A percentile compares a stretch with the other conserved stretches of the same genome.
These are phyloP conservation scores for Epizoanthus fatuus DNA, from an alignment of 92 coral and sea anemone genomes.

Conservation along the genomic window DNA sequence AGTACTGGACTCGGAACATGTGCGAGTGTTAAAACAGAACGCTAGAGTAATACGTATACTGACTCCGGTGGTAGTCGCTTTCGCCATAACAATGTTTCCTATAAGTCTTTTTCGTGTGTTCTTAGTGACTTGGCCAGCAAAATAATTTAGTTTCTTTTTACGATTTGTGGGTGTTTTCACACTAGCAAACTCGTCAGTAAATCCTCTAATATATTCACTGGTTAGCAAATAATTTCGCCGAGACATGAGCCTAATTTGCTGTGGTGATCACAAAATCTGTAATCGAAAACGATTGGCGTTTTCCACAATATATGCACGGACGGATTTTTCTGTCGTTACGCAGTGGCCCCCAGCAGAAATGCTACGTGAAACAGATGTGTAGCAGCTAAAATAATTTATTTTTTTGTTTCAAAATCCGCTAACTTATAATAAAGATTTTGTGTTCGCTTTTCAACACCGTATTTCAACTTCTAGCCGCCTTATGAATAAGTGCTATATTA, in stretches of 20 bases:
- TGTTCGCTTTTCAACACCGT: no score
- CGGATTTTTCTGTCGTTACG: neutral
- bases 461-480: no score
- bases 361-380: constrained; percentile 17
- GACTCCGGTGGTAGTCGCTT: constrained; percentile 62
- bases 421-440: no score
- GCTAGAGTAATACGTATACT: constrained; percentile 56
- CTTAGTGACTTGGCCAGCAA: neutral
- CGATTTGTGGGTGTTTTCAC: neutral
- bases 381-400: neutral
- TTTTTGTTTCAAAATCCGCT: no score
- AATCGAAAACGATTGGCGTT: neutral
- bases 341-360: constrained; percentile 20
- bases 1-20: neutral
- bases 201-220: constrained; percentile 59
- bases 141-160: neutral
- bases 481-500: no score
- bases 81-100: constrained; percentile 65
- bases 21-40: constrained; percentile 31
- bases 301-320: no score
- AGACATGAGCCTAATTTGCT: constrained; percentile 1
- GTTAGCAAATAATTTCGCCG: constrained; percentile 48
- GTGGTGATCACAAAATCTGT: neutral
- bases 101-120: constrained; percentile 49
- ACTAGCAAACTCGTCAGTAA: constrained; percentile 51